Evolutionary conservation across 2,797 vertebrate genomes (phyloP), one percentile per base, ranked within the genome.

Genomic region (Channallabes apus): DNA sequence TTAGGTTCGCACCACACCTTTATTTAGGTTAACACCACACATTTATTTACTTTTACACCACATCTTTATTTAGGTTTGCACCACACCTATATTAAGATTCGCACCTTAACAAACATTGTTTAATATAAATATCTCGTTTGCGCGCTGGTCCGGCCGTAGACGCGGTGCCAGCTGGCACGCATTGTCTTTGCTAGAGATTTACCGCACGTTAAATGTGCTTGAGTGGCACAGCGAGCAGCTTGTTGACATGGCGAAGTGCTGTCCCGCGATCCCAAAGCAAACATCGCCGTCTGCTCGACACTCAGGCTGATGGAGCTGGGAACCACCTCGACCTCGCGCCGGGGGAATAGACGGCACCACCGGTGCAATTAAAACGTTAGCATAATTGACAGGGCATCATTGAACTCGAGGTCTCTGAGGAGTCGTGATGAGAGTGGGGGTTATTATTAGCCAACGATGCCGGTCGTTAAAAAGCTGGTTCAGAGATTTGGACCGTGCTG

Each of bases 331-430:
- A 69, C 77, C 83, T 58, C 82, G 62, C 87, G 54, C 79, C 6
- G 59, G 82, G 87, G 88, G 85, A 89, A 65, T 61, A 58, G 67
- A 61, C 78, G 58, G 71, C 89, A 85, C 84, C 83, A 59, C 68
- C 69, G 84, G 89, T 80, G 87, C 89, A 89, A 89, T 89, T 89
- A 89, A 89, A 89, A 88, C 82, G 68, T 76, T 83, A 87, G 87
- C 68, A 67, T 88, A 88, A 88, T 88, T 89, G 88, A 89, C 88
- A 86, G 87, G 41, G 84, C 85, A 84, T 85, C 80, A 85, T 89
- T 71, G 83, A 84, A 87, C 84, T 77, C 75, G 17, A 84, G 85
- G 64, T 86, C 85, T 88, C 82, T 54, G 62, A 81, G 87, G 86
- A 78, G 79, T 79, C 68, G 15, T 81, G 35, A 59, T 71, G 88